Evolutionary conservation across 2,888 invertebrate species (phyloP), one percentile per base, ranked within the genome.

Genomic region (Chalcosyrphus nemorum): DNA sequence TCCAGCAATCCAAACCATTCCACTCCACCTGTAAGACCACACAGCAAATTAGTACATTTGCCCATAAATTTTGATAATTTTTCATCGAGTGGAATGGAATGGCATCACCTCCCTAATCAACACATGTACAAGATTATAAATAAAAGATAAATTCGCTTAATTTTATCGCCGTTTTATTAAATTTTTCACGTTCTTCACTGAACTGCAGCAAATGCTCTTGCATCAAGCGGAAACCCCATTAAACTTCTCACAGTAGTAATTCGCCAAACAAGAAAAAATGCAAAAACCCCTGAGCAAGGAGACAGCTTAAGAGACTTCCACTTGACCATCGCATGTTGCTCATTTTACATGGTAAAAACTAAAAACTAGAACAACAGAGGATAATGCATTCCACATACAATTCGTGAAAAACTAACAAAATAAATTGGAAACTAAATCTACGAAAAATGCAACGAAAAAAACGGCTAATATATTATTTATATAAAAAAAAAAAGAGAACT

Each of bases 321-420:
- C 29, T n/a, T 2, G 50, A 56, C 38, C 13, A 2, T 41, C 13
- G 32, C 63, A n/a, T 21, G 68, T 65, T 52, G 43, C 29, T 65
- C 74, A 70, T 84, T 82, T 78, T 82, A 84, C 85, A 81, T 81
- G 65, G 75, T 81, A 80, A 81, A 75, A 85, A 81, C 81, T 76
- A 76, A 82, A n/a, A 85, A 81, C 71, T 71, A 71, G 27, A 66
- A 63, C 85, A 71, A 68, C 84, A 57, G 56, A 76, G 61, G 66
- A 70, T 59, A 87, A 86, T 82, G 86, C 86, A 87, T 81, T 78
- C 81, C 86, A 80, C 76, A 66, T 50, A 72, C 86, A 86, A 86
- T 82, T 81, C 72, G 85, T 87, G 87, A 87, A 87, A 87, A 87
- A 87, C 85, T 86, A 87, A 86, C 86, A 86, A 78, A 86, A n/a